phyloP scores from a whole-genome alignment of 2,113 vertebrate species.

The Pachycephala philippinensis region DNA sequence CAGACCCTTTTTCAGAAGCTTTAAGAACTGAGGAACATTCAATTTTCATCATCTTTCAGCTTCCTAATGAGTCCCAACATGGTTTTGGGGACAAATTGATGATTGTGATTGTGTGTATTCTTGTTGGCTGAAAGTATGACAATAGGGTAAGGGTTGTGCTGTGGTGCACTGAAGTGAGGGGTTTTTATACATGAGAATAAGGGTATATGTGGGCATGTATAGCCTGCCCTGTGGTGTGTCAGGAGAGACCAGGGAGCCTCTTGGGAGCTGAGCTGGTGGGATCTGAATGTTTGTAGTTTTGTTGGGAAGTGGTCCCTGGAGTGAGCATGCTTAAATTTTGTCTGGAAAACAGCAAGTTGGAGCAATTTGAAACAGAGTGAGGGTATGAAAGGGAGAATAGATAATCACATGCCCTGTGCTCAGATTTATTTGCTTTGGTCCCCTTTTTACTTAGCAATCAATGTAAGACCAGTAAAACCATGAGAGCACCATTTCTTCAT shows the following conservation, averaged over 20 bases:
- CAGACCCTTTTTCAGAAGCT: not conserved
- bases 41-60: not conserved
- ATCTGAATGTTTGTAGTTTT: not conserved
- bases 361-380: not conserved
- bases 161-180: not conserved
- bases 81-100: not conserved
- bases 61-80: not conserved
- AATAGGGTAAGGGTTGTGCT: not conserved
- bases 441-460: not conserved
- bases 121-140: not conserved
- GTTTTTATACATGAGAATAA: not conserved
- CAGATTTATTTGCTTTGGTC: not conserved
- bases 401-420: not conserved
- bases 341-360: not conserved
- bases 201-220: accelerated
- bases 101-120: not conserved
- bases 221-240: accelerated
- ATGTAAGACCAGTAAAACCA: not conserved
- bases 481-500: not conserved
- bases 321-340: not conserved
- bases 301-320: not conserved
- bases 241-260: not conserved
- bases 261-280: not conserved
- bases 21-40: not conserved
- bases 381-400: not conserved